Evolutionary conservation across 1,140 invertebrate genomes (phyloP).

Genomic region (Drosophila azteca): DNA sequence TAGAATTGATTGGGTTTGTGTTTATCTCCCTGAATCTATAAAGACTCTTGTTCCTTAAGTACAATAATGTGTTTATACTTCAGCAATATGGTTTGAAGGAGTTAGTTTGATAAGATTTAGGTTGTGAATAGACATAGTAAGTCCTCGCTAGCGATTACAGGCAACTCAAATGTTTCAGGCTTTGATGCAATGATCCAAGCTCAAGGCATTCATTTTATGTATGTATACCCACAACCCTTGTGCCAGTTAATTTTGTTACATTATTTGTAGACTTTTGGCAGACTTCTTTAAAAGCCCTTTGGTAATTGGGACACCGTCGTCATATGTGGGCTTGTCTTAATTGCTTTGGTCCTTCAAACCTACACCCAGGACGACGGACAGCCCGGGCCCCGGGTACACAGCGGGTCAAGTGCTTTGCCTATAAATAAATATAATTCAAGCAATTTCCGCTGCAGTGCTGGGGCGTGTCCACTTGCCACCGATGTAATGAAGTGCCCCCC

Average conservation of each 20-base stretch:
- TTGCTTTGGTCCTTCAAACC: conserved; percentile 32
- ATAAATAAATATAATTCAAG: conserved; percentile 58
- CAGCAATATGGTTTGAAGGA: too few species aligned
- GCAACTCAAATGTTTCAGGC: too few species aligned
- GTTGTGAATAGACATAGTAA: too few species aligned
- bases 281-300: not conserved
- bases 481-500: conserved; percentile 47
- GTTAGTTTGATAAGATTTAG: too few species aligned
- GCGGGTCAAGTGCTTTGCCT: conserved; percentile 28
- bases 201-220: too few species aligned
- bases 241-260: not conserved
- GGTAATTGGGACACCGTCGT: conserved; percentile 24
- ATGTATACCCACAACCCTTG: too few species aligned
- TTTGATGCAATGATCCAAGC: too few species aligned
- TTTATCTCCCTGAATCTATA: too few species aligned
- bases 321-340: conserved; percentile 26
- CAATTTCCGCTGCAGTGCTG: conserved; percentile 48
- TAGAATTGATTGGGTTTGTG: too few species aligned
- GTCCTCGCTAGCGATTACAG: too few species aligned
- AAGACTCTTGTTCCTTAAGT: too few species aligned
- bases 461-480: conserved; percentile 43
- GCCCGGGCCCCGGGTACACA: not conserved
- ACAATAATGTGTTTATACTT: too few species aligned
- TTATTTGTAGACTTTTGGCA: not conserved
- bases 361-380: not conserved